Base-by-base conservation (phyloP, 1,140 invertebrate species). In the Achroia grisella region DNA sequence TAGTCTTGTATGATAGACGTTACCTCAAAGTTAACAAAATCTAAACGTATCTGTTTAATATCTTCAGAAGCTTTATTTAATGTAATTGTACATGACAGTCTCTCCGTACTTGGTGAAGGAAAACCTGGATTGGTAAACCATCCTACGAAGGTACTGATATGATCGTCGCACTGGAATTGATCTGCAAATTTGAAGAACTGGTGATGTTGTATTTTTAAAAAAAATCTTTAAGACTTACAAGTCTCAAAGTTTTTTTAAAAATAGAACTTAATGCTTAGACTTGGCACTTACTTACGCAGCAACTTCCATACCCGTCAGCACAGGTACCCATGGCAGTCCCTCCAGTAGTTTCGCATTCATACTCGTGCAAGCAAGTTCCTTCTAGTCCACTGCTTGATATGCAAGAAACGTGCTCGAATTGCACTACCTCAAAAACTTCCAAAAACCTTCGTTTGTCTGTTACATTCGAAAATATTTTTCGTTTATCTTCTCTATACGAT, bases 291-390 rank as follows among this genome's bases (percentile, higher is more conserved):
- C 92, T 90, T 39, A 91, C 85, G 63, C 93, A 94, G 57, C 93
- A 94, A n/a, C 90, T 88, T 3, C 91, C 93, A 64, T 90, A 92
- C 11, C 92, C 92, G 62, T 90, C 89, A 13, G 92, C 93, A 79
- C 93, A 94, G 4, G 81, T 68, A n/a, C 91, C 91, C 57, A 90
- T 87, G 6, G 87, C 65, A 12, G 82, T 79, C 11, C 93, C 93
- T 12, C 89, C 89, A 14, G 87, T 47, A 23, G 77, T 76, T 12
- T 86, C 71, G 65, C 93, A 95, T 59, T 94, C 90, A 31, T 87
- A 81, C 39, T 88, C 74, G 47, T 91, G 90, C 53, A 92, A 89
- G 59, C 93, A 94, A 11, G 87, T 89, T 0, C 93, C 93, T 55
- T 89, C 88, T 39, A 89, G 73, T 8, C 88, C 88, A 46, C 80